phyloP scores from a whole-genome alignment of 2,113 vertebrate species.

The Malurus elegans region DNA sequence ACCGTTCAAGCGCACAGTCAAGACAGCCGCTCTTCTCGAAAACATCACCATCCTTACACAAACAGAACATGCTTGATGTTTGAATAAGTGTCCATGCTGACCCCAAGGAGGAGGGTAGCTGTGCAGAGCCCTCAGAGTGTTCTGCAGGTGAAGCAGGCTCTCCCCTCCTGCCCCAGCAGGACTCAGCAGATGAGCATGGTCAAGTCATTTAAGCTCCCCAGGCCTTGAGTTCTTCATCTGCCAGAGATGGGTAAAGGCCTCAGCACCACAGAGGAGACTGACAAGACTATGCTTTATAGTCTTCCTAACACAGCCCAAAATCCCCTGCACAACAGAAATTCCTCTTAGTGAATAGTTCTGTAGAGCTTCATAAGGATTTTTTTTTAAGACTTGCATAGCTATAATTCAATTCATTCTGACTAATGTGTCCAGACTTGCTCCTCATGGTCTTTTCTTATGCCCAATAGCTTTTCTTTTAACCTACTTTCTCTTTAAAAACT shows the following conservation, averaged over 20 bases:
- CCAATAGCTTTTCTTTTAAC: not conserved
- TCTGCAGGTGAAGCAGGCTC: not conserved
- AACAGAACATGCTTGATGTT: accelerated
- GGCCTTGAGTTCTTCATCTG: not conserved
- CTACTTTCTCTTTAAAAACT: not conserved
- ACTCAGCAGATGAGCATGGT: not conserved
- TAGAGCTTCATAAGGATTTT: not conserved
- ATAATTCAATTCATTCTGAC: not conserved
- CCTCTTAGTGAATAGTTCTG: not conserved
- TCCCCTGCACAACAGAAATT: not conserved
- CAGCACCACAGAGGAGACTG: not conserved
- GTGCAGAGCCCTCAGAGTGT: accelerated
- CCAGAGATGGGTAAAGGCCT: not conserved
- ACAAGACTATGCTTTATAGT: not conserved
- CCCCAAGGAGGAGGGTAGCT: not conserved
- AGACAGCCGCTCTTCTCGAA: not conserved
- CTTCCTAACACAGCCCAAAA: not conserved
- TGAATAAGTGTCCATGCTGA: not conserved
- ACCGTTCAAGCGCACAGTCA: not conserved
- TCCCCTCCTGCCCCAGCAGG: not conserved
- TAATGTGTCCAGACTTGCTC: not conserved
- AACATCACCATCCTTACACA: not conserved
- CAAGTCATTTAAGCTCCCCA: not conserved
- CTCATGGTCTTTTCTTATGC: not conserved
- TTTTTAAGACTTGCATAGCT: not conserved